A percentile compares a stretch with the other conserved stretches of the same genome.
phyloP scores from a whole-genome alignment of 1,140 invertebrate genomes.

The Drosophila sp. region DNA sequence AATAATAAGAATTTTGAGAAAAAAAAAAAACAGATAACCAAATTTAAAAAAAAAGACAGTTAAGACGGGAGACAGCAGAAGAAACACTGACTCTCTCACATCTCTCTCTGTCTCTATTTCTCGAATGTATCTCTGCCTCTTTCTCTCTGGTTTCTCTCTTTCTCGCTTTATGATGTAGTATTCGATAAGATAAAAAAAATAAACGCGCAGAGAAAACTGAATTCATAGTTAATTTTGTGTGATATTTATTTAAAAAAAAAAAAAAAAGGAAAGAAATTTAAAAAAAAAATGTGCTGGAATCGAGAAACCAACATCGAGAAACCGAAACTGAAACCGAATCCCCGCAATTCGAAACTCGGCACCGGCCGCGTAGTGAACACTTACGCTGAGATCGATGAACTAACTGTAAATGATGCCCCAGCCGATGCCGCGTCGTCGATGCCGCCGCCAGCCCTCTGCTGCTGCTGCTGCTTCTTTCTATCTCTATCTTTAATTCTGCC shows the following conservation, averaged over 20 bases:
- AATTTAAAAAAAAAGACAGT: slow-evolving; percentile 19
- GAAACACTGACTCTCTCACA: not conserved
- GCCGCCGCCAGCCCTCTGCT: slow-evolving; percentile 20
- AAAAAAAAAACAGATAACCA: slow-evolving; percentile 2
- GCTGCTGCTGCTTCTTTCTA: slow-evolving; percentile 13
- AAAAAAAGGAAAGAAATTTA: slow-evolving; percentile 14
- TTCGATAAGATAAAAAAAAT: slow-evolving; percentile 13
- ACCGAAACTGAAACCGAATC: slow-evolving; percentile 15
- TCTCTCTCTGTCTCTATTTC: not conserved
- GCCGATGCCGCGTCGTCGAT: slow-evolving; percentile 1
- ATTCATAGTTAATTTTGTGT: not conserved
- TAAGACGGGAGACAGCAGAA: not conserved
- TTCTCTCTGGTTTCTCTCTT: slow-evolving; percentile 6
- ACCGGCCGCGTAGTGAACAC: slow-evolving; percentile 58
- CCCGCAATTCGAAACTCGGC: slow-evolving; percentile 20
- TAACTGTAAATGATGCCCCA: slow-evolving; percentile 59
- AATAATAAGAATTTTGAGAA: not conserved
- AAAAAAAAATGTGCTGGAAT: slow-evolving; percentile 17
- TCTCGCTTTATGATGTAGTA: slow-evolving; percentile 5
- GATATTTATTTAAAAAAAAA: slow-evolving; percentile 10
- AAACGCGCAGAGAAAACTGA: slow-evolving; percentile 1
- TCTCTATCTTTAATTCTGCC: slow-evolving; percentile 8
- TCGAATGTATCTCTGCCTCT: slow-evolving; percentile 2
- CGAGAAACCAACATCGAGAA: slow-evolving; percentile 17
- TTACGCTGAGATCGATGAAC: slow-evolving; percentile 80